A percentile compares a stretch with the other conserved stretches of the same genome.
Evolutionary conservation across 2,797 vertebrate genomes (phyloP).

Genomic region (Labeo calbasu): DNA sequence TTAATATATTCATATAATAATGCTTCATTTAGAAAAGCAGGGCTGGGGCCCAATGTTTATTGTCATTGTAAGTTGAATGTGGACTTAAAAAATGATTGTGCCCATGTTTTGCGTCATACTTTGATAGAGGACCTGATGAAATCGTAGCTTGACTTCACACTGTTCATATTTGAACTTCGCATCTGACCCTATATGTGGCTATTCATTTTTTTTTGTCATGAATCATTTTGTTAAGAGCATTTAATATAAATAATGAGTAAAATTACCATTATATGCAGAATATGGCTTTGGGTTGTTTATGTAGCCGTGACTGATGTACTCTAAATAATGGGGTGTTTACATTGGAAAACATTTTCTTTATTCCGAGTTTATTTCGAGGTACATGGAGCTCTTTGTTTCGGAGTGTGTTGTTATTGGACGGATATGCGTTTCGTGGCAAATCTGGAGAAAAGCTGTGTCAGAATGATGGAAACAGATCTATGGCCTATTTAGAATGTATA

Average conservation of each 20-base stretch:
- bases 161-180: conserved; percentile 24
- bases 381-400: conserved; percentile 39
- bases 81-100: conserved; percentile 2
- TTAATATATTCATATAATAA: not conserved
- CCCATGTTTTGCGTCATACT: not conserved
- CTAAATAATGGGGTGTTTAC: conserved; percentile 43
- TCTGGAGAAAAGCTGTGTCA: conserved; percentile 9
- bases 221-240: conserved; percentile 42
- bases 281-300: conserved; percentile 60
- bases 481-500: not conserved
- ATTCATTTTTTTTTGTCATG: not conserved
- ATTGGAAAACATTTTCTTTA: conserved; percentile 36
- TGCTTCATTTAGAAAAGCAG: not conserved
- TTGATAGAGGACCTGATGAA: conserved; percentile 36
- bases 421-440: conserved; percentile 26
- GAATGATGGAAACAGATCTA: conserved; percentile 3
- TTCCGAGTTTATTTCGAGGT: conserved; percentile 38
- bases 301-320: conserved; percentile 49
- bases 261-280: conserved; percentile 43
- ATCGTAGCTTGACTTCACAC: conserved; percentile 14
- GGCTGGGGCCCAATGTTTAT: conserved; percentile 21
- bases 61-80: conserved; percentile 6
- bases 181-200: conserved; percentile 9
- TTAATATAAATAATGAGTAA: conserved; percentile 53
- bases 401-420: conserved; percentile 44